Evolutionary conservation across 2,888 invertebrate species (phyloP), one percentile per base, ranked within the genome.

Genomic region (Cephus sareptanus): DNA sequence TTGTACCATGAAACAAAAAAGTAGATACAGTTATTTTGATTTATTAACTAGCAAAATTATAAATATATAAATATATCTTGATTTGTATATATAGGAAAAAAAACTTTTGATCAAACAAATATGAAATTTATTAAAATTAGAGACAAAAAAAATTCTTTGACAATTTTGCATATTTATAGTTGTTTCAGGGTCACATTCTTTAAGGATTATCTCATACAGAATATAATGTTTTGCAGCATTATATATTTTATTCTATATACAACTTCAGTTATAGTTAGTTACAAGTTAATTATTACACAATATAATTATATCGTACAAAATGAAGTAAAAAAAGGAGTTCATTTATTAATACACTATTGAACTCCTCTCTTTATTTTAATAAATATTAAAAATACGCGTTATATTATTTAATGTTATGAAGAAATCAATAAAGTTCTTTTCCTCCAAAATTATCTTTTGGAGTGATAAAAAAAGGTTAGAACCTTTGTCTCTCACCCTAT

Each of bases 401-500:
- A 74, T 13, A 71, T 71, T 71, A 71, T 33, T 71, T 11, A 31
- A 71, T 33, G 6, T 71, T 4, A 71, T 2, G 9, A 31, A 34
- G 23, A 15, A 23, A 23, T 56, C 15, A 34, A 31, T 34, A 23
- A 71, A 71, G 12, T 12, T 31, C 33, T 15, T 34, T 31, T 33
- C 31, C 33, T 23, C 6, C 9, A 15, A 71, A 71, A 71, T 23
- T 31, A 33, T 71, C 12, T 71, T 15, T 33, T 34, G 71, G 1
- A 71, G 13, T 31, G 33, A 71, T 34, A 71, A 70, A 34, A 31
- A 71, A 31, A 31, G 71, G 34, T 71, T 34, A 33, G 34, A 71
- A 71, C 34, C 34, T n/a, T 75, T 23, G 37, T 69, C 35, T 73
- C 84, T 83, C 76, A 88, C 86, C 83, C 86, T 82, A 80, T 87